Base-by-base conservation (phyloP, 2,888 invertebrate genomes). In the Drosophila mulleri region DNA sequence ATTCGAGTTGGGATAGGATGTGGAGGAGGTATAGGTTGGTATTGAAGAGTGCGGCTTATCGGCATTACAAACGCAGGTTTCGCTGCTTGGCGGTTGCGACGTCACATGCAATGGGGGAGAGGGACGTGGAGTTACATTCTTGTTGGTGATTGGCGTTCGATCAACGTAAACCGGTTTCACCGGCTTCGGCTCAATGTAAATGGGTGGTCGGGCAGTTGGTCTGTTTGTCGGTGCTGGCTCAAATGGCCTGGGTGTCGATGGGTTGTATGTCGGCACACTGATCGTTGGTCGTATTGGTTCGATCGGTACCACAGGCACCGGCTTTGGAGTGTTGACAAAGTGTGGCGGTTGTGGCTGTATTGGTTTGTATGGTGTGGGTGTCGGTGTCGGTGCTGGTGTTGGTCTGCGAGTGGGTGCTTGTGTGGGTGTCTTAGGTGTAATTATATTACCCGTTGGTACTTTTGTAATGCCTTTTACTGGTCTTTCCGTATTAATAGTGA, bases 41-140 rank as follows among this genome's bases (percentile, higher is more conserved):
- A 82, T 81, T 52, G 90, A 83, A 84, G 91, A 84, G 72, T 85
- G 89, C 76, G 80, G 79, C 75, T 86, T 89, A 63, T 87, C 91
- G 73, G 84, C 82, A 78, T 89, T 86, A 80, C 91, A 91, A 72
- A 86, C 83, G 80, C 91, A 91, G 82, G 76, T 70, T 70, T 83
- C 83, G 57, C 83, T 84, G 73, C 67, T 88, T 72, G 67, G 60
- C 71, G 87, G 80, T 57, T 63, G 16, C 56, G 78, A 70, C 63
- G 89, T 73, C 75, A 74, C 80, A 72, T 75, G 88, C 60, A 90
- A 82, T 61, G 87, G 83, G 53, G 81, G 78, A 83, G 85, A 80
- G 75, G 91, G 91, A 78, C 80, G 87, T 53, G 89, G 90, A 52
- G 87, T 88, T 86, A 89, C 82, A 80, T 91, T 89, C 54, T 80